A percentile compares a stretch with the other conserved stretches of the same genome.
phyloP scores from a whole-genome alignment of 1,140 invertebrate species.

The Procambarus virginalis region DNA sequence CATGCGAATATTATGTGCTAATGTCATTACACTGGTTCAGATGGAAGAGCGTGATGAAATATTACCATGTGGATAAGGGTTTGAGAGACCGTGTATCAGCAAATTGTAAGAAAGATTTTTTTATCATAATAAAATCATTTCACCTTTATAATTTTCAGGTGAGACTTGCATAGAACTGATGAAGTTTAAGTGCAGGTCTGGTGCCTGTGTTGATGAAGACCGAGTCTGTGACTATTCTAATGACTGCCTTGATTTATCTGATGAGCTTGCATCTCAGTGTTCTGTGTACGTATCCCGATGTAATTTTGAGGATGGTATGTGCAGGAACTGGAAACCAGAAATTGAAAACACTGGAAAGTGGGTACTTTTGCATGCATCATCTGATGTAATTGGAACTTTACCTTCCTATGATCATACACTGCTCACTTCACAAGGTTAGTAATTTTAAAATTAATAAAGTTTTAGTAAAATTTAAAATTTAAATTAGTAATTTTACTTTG shows the following conservation, averaged over 20 bases:
- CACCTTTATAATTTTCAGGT: constrained; percentile 7
- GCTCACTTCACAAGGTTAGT: neutral
- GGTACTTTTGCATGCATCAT: constrained; percentile 33
- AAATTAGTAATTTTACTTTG: too few relatives aligned
- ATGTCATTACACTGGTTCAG: too few relatives aligned
- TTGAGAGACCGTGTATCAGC: too few relatives aligned
- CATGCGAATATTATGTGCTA: too few relatives aligned
- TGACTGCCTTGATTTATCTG: constrained; percentile 51
- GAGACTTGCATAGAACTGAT: constrained; percentile 28
- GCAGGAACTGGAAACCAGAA: constrained; percentile 36
- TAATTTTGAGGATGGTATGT: constrained; percentile 43
- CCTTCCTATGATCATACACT: constrained; percentile 24
- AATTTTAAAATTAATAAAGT: neutral
- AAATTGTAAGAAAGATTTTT: neutral
- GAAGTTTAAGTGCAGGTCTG: constrained; percentile 4
- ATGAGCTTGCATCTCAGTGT: constrained; percentile 12
- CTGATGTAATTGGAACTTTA: constrained; percentile 19
- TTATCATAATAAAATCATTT: neutral
- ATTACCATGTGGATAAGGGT: too few relatives aligned
- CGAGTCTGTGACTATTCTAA: constrained; percentile 43
- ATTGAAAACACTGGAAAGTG: constrained; percentile 41
- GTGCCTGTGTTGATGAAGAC: constrained; percentile 19
- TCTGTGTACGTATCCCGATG: constrained; percentile 6
- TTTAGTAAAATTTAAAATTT: too few relatives aligned
- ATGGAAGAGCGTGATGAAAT: too few relatives aligned